These are phyloP conservation scores for Haliclystus octoradiatus DNA, from an alignment of 30 jellyfish, hydroid and myxozoan species.

Conservation along the genomic window DNA sequence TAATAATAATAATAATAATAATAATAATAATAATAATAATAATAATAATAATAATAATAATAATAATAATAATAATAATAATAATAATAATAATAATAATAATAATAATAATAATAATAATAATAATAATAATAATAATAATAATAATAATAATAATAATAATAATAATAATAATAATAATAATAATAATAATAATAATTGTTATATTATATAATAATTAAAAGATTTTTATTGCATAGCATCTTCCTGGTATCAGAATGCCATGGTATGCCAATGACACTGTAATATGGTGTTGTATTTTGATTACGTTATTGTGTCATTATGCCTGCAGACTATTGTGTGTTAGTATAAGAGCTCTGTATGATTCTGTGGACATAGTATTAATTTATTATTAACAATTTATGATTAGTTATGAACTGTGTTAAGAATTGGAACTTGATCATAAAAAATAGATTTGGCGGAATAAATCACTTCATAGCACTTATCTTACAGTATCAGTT, in stretches of 20 bases:
- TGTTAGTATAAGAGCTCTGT: too few species aligned
- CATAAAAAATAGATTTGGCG: too few species aligned
- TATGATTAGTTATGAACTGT: too few species aligned
- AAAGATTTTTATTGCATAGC: too few species aligned
- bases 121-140: background rate
- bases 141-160: background rate
- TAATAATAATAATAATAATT: background rate
- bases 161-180: background rate
- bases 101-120: background rate
- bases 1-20: background rate
- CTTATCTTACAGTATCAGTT: conserved; percentile 43
- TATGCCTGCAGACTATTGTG: background rate
- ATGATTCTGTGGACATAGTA: too few species aligned
- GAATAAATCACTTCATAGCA: background rate
- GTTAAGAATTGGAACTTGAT: too few species aligned
- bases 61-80: background rate
- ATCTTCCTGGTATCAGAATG: too few species aligned
- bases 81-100: background rate
- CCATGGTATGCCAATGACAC: background rate
- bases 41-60: background rate
- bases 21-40: background rate
- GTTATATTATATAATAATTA: background rate
- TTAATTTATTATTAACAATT: too few species aligned
- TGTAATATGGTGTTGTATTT: background rate
- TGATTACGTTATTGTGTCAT: background rate